Evolutionary conservation across 2,888 invertebrate species (phyloP).

Genomic region (Macrophya alboannulata): DNA sequence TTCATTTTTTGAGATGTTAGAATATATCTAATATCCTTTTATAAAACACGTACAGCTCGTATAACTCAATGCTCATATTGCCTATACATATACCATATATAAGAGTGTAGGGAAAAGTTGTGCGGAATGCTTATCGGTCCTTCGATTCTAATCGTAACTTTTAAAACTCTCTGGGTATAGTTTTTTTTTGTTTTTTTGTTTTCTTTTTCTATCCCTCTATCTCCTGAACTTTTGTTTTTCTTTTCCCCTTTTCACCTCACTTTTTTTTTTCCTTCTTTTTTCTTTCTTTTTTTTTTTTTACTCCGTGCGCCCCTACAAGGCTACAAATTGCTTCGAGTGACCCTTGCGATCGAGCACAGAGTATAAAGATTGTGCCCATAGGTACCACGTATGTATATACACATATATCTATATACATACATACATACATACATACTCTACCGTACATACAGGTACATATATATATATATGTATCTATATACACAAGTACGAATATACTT

Average conservation of each 20-base stretch:
- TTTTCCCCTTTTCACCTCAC: background rate
- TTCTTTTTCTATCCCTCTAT: background rate
- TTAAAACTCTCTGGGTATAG: background rate
- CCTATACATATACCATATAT: too few relatives aligned
- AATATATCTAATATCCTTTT: too few relatives aligned
- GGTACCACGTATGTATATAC: background rate
- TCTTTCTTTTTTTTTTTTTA: background rate
- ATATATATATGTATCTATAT: too few relatives aligned
- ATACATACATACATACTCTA: background rate
- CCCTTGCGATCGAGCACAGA: constrained; percentile 33
- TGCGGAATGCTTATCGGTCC: background rate
- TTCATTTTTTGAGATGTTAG: too few relatives aligned
- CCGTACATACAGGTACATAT: background rate
- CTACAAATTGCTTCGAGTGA: constrained; percentile 45
- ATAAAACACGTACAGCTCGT: too few relatives aligned
- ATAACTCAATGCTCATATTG: too few relatives aligned
- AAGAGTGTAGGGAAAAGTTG: too few relatives aligned
- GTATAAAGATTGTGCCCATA: constrained; percentile 38
- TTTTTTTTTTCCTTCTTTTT: background rate
- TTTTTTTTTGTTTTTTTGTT: background rate
- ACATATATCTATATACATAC: background rate
- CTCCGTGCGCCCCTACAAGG: background rate
- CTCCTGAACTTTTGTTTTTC: background rate
- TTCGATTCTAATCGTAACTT: constrained; percentile 38
- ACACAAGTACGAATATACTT: background rate